A percentile compares a stretch with the other conserved stretches of the same genome.
Evolutionary conservation across 2,113 vertebrate genomes (phyloP).

Genomic region (Cnemophilus loriae): DNA sequence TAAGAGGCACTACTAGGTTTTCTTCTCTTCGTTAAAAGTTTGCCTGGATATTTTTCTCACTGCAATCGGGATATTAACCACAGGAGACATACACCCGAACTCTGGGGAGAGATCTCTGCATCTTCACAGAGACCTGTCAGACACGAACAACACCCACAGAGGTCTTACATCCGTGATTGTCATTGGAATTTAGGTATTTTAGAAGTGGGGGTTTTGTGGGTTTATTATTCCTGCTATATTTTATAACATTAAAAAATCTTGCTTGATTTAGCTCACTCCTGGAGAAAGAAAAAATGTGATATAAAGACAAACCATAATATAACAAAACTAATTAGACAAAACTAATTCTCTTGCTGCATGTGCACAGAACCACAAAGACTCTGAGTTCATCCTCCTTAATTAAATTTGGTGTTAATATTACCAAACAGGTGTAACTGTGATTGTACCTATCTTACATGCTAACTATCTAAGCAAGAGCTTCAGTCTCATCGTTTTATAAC

Average conservation of each 20-base stretch:
- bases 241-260: neutral
- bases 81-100: accelerated
- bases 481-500: neutral
- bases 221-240: neutral
- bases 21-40: neutral
- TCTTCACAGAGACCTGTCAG: neutral
- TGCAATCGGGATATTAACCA: neutral
- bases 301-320: neutral
- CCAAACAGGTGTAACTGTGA: neutral
- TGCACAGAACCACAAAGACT: neutral
- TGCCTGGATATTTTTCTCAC: neutral
- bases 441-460: accelerated
- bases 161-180: neutral
- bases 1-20: neutral
- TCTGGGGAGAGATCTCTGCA: neutral
- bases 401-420: neutral
- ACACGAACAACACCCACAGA: neutral
- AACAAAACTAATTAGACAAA: too few species aligned
- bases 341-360: neutral
- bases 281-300: neutral
- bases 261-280: neutral
- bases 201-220: neutral
- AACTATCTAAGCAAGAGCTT: neutral
- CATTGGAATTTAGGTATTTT: neutral
- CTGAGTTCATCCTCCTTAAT: neutral